A percentile compares a stretch with the other conserved stretches of the same genome.
These are phyloP conservation scores for Phlogophora meticulosa DNA, from an alignment of 2,888 invertebrate species.

Conservation along the genomic window DNA sequence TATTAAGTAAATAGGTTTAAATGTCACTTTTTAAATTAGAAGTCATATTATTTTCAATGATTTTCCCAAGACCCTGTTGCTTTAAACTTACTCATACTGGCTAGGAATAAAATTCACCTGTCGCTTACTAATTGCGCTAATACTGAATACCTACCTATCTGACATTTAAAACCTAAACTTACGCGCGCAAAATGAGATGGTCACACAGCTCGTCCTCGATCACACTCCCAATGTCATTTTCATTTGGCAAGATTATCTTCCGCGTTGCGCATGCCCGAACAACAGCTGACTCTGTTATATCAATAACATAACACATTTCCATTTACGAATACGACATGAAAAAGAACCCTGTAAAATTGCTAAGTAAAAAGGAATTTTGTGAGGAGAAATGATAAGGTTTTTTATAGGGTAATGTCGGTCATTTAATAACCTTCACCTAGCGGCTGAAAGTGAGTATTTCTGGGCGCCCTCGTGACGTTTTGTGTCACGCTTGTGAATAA, in stretches of 20 bases:
- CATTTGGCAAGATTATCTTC: conserved; percentile 75
- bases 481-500: conserved; percentile 78
- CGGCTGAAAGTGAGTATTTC: conserved; percentile 87
- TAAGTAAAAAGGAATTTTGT: conserved; percentile 8
- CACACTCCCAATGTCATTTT: conserved; percentile 71
- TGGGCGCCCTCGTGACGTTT: conserved; percentile 88
- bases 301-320: conserved; percentile 69
- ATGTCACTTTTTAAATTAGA: no score
- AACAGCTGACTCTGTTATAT: conserved; percentile 80
- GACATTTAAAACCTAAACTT: conserved; percentile 61
- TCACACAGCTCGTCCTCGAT: conserved; percentile 53
- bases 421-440: conserved; percentile 86
- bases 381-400: conserved; percentile 40
- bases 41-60: no score
- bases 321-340: conserved; percentile 29
- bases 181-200: conserved; percentile 59
- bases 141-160: conserved; percentile 13
- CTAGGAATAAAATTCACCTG: neutral
- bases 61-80: no score
- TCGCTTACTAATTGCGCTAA: conserved; percentile 13
- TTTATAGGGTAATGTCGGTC: conserved; percentile 51
- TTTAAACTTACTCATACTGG: no score
- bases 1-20: no score
- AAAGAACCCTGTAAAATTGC: conserved; percentile 20
- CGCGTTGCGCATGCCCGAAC: conserved; percentile 76